Conservation (phyloP, 2,797 vertebrate genomes). For the Silurus lanzhouensis region DNA sequence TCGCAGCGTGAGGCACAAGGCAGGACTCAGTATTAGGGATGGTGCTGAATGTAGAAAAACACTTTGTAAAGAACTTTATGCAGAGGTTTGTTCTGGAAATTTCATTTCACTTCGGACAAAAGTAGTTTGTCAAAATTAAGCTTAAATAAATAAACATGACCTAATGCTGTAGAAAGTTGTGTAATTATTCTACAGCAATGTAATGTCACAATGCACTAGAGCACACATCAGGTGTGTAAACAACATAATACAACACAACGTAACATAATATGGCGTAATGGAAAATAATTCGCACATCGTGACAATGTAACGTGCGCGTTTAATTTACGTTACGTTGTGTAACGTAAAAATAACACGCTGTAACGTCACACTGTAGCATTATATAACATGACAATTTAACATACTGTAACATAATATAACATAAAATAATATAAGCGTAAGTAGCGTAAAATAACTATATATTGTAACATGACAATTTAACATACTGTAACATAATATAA, state of each 20-base stretch:
- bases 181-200: too few species aligned
- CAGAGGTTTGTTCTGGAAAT: neutral
- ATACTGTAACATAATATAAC: neutral
- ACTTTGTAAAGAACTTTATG: neutral
- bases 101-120: neutral
- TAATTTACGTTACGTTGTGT: neutral
- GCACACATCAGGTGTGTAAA: too few species aligned
- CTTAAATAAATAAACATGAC: neutral
- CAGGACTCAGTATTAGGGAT: neutral
- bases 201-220: too few species aligned
- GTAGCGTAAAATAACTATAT: neutral
- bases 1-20: neutral
- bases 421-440: neutral
- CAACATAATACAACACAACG: too few species aligned
- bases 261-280: neutral
- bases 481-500: neutral
- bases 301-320: too few species aligned
- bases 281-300: neutral
- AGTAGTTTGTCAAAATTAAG: neutral
- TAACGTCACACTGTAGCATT: neutral
- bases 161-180: too few species aligned
- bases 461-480: neutral
- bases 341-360: too few species aligned
- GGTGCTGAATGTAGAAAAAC: neutral
- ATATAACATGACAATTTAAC: neutral